A percentile compares a stretch with the other conserved stretches of the same genome.
Evolutionary conservation across 2,888 invertebrate genomes (phyloP).

Genomic region (Diaphora mendica): DNA sequence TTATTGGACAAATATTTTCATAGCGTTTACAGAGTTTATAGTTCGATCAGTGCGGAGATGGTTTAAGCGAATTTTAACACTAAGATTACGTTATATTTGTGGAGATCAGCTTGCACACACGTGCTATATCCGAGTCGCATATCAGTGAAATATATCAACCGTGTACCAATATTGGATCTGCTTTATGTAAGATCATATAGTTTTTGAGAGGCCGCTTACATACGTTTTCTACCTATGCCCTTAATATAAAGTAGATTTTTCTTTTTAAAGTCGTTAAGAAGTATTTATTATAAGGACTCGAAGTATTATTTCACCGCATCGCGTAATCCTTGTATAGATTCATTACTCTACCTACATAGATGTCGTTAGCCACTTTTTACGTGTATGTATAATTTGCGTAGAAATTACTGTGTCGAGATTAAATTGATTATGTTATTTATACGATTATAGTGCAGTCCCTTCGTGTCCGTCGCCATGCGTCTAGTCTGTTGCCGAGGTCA

Average conservation of each 20-base stretch:
- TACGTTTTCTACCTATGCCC: slow-evolving; percentile 57
- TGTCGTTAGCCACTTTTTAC: slow-evolving; percentile 23
- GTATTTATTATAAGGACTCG: slow-evolving; percentile 47
- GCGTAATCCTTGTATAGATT: slow-evolving; percentile 36
- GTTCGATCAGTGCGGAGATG: slow-evolving; percentile 34
- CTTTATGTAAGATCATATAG: slow-evolving; percentile 56
- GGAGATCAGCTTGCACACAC: slow-evolving; percentile 37
- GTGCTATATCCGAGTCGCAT: slow-evolving; percentile 63
- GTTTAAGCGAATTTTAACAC: slow-evolving; percentile 39
- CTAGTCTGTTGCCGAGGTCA: slow-evolving; percentile 42
- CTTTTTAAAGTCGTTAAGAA: slow-evolving; percentile 52
- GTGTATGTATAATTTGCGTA: slow-evolving; percentile 19
- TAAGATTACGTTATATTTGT: slow-evolving; percentile 31
- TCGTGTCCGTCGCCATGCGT: slow-evolving; percentile 21
- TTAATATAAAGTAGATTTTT: slow-evolving; percentile 59
- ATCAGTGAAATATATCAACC: slow-evolving; percentile 62
- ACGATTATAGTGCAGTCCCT: slow-evolving; percentile 1
- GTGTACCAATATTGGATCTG: slow-evolving; percentile 39
- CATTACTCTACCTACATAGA: slow-evolving; percentile 16
- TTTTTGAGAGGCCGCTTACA: slow-evolving; percentile 61
- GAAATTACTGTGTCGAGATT: slow-evolving; percentile 23
- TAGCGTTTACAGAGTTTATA: slow-evolving; percentile 71
- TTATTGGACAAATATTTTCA: slow-evolving; percentile 74
- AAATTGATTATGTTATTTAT: slow-evolving; percentile 27
- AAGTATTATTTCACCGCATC: slow-evolving; percentile 39